Evolutionary conservation across 2,797 vertebrate genomes (phyloP).

Genomic region (Etheostoma nigrum): DNA sequence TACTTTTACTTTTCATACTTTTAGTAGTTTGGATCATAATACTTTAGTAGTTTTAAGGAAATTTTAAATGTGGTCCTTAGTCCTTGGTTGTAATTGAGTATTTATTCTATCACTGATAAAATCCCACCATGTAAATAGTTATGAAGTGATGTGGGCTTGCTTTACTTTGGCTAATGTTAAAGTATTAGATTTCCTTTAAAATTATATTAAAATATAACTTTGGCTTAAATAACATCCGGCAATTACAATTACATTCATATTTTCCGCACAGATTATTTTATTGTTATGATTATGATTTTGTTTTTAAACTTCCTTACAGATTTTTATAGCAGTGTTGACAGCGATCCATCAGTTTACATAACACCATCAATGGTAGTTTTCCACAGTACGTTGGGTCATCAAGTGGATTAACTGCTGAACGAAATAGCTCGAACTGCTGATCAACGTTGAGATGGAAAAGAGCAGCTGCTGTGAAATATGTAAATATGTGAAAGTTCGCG

Average conservation of each 20-base stretch:
- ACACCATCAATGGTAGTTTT: slow-evolving; percentile 57
- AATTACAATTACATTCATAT: not conserved
- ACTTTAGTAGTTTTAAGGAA: not conserved
- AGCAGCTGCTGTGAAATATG: slow-evolving; percentile 41
- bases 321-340: not conserved
- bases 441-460: not conserved
- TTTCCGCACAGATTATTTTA: not conserved
- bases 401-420: slow-evolving; percentile 11
- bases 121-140: not conserved
- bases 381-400: slow-evolving; percentile 12
- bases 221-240: not conserved
- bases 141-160: not conserved
- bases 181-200: not conserved
- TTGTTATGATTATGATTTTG: too few species aligned
- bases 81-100: not conserved
- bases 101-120: not conserved
- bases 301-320: not conserved
- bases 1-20: not conserved
- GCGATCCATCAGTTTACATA: not conserved
- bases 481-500: slow-evolving; percentile 13
- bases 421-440: not conserved
- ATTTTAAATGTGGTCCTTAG: not conserved
- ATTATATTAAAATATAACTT: not conserved
- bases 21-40: not conserved
- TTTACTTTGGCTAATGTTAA: not conserved